Base-by-base conservation (phyloP, 1,140 invertebrate species). In the Paralvinella palmiformis region DNA sequence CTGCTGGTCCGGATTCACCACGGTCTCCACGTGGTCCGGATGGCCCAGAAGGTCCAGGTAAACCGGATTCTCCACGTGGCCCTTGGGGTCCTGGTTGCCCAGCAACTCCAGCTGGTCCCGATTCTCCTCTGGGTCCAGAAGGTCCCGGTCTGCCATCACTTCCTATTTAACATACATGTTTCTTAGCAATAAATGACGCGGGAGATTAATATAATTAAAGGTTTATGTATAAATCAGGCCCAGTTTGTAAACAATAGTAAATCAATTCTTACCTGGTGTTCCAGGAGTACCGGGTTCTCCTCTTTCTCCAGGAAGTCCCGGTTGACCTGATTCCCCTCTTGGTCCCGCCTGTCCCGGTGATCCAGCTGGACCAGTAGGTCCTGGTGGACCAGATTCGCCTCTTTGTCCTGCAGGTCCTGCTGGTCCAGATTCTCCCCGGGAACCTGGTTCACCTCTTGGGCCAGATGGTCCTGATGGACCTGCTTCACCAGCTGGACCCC, bases 241-340 rank as follows among this genome's bases (percentile, higher is more conserved):
- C n/a, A n/a, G n/a, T n/a, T n/a, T n/a, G n/a, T n/a, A n/a, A n/a
- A n/a, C n/a, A n/a, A n/a, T n/a, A n/a, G n/a, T n/a, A n/a, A n/a
- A n/a, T n/a, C n/a, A n/a, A n/a, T 17, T 24, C 20, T 15, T 31
- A 7, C 59, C 62, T 35, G 62, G 29, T 57, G 50, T n/a, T 31
- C 62, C 62, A 35, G 48, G n/a, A 1, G n/a, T 27, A 48, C 63
- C 63, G 1, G 22, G 13, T 13, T 50, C 45, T 33, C 64, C 64
- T n/a, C 31, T 50, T 20, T 48, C 44, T 44, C 55, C 27, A 7
- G 1, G 17, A 24, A 6, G 72, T 58, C 58, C 79, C 67, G 32
- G 15, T 13, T 52, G 29, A 29, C 62, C 62, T 27, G 62, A 27
- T 24, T 64, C n/a, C n/a, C 62, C 62, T 32, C 24, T 41, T 4